Percentiles rank a stretch among this genome's conserved stretches.
These are phyloP conservation scores for Notarius quadriscutis DNA, from an alignment of 2,113 vertebrate genomes.

Conservation along the genomic window DNA sequence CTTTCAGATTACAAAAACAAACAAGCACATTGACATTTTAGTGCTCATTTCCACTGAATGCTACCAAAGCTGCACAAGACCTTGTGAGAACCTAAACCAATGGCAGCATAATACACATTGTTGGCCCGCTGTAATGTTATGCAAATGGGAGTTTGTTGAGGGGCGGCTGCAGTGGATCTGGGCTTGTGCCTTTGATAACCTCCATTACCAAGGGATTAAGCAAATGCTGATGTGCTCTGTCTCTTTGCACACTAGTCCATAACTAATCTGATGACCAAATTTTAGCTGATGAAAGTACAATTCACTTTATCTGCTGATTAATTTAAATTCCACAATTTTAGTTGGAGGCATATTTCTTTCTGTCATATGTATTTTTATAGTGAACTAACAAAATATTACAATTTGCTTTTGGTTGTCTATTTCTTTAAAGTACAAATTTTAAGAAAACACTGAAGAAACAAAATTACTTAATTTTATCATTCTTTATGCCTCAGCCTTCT, in stretches of 20 bases:
- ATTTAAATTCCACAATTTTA: constrained; percentile 16
- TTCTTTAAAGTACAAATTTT: neutral
- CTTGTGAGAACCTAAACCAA: constrained; percentile 73
- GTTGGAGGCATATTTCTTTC: neutral
- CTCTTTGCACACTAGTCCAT: constrained; percentile 72
- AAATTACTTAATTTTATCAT: neutral
- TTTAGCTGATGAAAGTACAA: constrained; percentile 46
- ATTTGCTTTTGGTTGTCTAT: neutral
- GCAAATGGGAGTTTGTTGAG: constrained; percentile 73
- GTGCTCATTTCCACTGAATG: constrained; percentile 49
- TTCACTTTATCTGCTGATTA: constrained; percentile 17
- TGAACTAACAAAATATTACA: neutral
- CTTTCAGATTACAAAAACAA: constrained; percentile 55
- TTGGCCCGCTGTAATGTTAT: constrained; percentile 79
- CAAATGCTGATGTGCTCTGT: constrained; percentile 77
- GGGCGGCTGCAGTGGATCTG: constrained; percentile 73
- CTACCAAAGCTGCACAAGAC: constrained; percentile 50
- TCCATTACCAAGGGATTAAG: constrained; percentile 82
- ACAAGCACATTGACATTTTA: constrained; percentile 56
- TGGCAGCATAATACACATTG: constrained; percentile 76
- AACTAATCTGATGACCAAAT: constrained; percentile 75
- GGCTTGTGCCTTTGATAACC: constrained; percentile 78
- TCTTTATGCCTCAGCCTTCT: constrained; percentile 1
- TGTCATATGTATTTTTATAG: constrained; percentile 13
- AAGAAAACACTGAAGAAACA: neutral